Conservation (phyloP, 2,113 vertebrate species). For the Taxidea taxus region DNA sequence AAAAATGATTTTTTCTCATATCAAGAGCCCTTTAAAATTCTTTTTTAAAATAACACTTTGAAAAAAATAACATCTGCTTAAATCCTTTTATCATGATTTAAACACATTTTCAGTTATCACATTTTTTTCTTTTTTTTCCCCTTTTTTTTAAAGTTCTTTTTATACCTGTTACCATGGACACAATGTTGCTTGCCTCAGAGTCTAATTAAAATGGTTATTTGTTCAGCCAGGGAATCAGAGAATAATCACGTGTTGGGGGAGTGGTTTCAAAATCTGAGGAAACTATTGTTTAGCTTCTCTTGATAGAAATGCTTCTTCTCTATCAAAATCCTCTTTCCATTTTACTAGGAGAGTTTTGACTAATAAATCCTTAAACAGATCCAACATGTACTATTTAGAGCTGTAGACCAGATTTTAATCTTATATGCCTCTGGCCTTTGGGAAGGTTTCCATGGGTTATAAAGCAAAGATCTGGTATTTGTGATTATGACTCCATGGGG, state of each 20-base stretch:
- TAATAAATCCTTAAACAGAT: slow-evolving; percentile 11
- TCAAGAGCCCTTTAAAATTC: slow-evolving; percentile 79
- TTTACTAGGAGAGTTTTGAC: neutral
- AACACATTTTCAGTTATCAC: slow-evolving; percentile 81
- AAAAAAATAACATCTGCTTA: slow-evolving; percentile 82
- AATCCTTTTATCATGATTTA: slow-evolving; percentile 81
- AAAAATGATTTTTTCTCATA: slow-evolving; percentile 75
- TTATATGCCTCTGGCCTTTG: neutral
- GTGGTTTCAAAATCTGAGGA: slow-evolving; percentile 56
- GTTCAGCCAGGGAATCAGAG: slow-evolving; percentile 68
- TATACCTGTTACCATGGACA: slow-evolving; percentile 81
- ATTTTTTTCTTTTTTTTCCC: slow-evolving; percentile 35
- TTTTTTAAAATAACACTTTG: slow-evolving; percentile 80
- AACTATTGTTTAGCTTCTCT: slow-evolving; percentile 32
- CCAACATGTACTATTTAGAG: neutral
- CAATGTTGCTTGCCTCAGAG: slow-evolving; percentile 74
- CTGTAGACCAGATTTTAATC: neutral
- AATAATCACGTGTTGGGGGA: slow-evolving; percentile 67
- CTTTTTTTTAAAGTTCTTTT: slow-evolving; percentile 71
- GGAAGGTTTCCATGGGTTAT: neutral
- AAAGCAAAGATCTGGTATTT: neutral
- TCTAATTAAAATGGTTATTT: slow-evolving; percentile 79
- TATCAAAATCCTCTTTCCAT: neutral
- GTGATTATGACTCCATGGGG: neutral
- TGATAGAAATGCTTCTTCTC: neutral